These are phyloP conservation scores for Epinotia demarniana DNA, from an alignment of 2,888 invertebrate genomes.

Conservation along the genomic window DNA sequence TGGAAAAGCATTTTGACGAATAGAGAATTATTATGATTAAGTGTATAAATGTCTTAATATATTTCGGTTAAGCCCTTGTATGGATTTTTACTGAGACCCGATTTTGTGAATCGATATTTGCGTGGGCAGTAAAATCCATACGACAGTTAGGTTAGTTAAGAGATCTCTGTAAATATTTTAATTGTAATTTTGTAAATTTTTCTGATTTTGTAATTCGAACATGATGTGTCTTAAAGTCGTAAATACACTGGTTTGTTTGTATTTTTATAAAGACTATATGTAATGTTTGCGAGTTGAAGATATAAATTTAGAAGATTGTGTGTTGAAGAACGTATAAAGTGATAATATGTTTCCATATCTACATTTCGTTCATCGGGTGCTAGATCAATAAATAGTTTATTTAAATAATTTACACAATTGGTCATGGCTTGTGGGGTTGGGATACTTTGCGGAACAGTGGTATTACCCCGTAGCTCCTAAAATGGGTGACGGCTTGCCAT, in stretches of 20 bases:
- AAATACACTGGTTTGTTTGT: slow-evolving; percentile 63
- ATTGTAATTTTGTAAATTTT: slow-evolving; percentile 51
- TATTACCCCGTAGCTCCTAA: no score
- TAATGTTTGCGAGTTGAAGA: slow-evolving; percentile 55
- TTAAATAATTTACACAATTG: slow-evolving; percentile 3
- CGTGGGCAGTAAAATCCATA: slow-evolving; percentile 46
- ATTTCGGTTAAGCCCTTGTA: slow-evolving; percentile 49
- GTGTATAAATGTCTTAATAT: slow-evolving; percentile 46
- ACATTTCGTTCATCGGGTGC: slow-evolving; percentile 39
- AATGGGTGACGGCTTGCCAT: no score
- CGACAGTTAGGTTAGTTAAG: slow-evolving; percentile 48
- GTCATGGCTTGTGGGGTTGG: no score
- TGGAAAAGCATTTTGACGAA: slow-evolving; percentile 51
- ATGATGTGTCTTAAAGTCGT: slow-evolving; percentile 71
- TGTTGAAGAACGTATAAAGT: slow-evolving; percentile 36
- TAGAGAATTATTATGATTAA: slow-evolving; percentile 46
- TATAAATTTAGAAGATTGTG: slow-evolving; percentile 34
- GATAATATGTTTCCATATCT: slow-evolving; percentile 30
- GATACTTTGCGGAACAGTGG: no score
- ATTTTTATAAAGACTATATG: slow-evolving; percentile 70
- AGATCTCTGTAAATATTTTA: slow-evolving; percentile 61
- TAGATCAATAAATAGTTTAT: slow-evolving; percentile 30
- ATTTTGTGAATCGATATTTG: slow-evolving; percentile 22
- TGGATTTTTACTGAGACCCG: slow-evolving; percentile 47
- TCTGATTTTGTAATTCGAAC: slow-evolving; percentile 44